These are phyloP conservation scores for Listronotus bonariensis DNA, from an alignment of 1,140 invertebrate species.

Conservation along the genomic window DNA sequence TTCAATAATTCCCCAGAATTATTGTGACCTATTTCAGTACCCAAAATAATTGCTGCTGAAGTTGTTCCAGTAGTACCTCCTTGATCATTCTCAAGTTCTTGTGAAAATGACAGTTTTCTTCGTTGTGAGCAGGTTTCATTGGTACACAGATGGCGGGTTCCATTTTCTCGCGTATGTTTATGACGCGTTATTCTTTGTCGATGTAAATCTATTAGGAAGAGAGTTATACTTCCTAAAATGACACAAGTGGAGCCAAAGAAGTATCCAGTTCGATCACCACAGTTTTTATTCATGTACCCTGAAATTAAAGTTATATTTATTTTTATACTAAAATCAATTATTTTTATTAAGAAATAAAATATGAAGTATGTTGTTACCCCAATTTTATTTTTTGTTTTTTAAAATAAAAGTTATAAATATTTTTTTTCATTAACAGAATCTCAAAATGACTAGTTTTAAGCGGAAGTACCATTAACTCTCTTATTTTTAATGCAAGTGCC, in stretches of 20 bases:
- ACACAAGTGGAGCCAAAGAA: conserved; percentile 81
- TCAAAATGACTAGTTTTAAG: no score
- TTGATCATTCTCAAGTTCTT: conserved; percentile 63
- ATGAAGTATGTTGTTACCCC: no score
- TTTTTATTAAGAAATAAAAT: no score
- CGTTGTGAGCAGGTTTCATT: conserved; percentile 63
- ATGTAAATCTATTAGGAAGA: conserved; percentile 82
- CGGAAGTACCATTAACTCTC: no score
- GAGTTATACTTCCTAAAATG: conserved; percentile 72
- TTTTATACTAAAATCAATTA: conserved; percentile 1
- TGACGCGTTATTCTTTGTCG: conserved; percentile 68
- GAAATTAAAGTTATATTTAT: conserved; percentile 14
- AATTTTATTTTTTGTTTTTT: no score
- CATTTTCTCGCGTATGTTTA: conserved; percentile 68
- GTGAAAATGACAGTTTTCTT: conserved; percentile 63
- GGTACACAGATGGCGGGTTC: conserved; percentile 62
- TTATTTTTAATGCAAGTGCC: no score
- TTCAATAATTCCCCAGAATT: conserved; percentile 47
- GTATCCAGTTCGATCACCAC: conserved; percentile 76
- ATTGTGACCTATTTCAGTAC: conserved; percentile 58
- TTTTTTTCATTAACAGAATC: no score
- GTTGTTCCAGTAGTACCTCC: conserved; percentile 54
- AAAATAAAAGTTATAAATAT: no score
- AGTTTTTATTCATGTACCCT: conserved; percentile 80
- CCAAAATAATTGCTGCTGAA: conserved; percentile 60